phyloP scores from a whole-genome alignment of 2,113 vertebrate genomes.

The Semnornis frantzii region DNA sequence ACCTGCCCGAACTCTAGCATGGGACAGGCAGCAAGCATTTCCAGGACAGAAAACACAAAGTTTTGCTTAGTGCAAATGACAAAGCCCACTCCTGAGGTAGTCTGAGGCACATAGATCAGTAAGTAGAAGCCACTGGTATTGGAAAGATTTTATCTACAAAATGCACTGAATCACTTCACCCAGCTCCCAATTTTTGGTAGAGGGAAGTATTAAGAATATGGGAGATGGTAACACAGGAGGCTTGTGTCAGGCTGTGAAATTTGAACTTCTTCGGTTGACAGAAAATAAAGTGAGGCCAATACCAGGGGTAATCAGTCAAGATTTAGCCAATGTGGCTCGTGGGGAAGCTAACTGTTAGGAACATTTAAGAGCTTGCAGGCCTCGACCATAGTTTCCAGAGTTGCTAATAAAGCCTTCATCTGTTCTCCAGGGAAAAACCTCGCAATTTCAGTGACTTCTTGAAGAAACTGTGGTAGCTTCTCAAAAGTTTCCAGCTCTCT shows the following conservation, averaged over 20 bases:
- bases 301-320: neutral
- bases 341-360: neutral
- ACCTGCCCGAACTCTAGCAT: neutral
- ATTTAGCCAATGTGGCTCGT: neutral
- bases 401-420: constrained; percentile 77
- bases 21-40: neutral
- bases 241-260: neutral
- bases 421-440: constrained; percentile 75
- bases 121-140: neutral
- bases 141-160: neutral
- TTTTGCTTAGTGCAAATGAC: neutral
- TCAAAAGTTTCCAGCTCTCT: constrained; percentile 82
- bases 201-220: neutral
- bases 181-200: neutral
- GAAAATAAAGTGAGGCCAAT: neutral
- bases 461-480: constrained; percentile 78
- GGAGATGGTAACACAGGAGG: neutral
- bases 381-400: constrained; percentile 79
- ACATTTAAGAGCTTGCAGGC: constrained; percentile 44
- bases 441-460: constrained; percentile 73
- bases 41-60: neutral
- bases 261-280: neutral
- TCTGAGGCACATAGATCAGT: neutral
- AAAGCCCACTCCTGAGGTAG: neutral
- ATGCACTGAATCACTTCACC: neutral